Evolutionary conservation across 2,797 vertebrate genomes (phyloP).

Genomic region (Aeoliscus strigatus): DNA sequence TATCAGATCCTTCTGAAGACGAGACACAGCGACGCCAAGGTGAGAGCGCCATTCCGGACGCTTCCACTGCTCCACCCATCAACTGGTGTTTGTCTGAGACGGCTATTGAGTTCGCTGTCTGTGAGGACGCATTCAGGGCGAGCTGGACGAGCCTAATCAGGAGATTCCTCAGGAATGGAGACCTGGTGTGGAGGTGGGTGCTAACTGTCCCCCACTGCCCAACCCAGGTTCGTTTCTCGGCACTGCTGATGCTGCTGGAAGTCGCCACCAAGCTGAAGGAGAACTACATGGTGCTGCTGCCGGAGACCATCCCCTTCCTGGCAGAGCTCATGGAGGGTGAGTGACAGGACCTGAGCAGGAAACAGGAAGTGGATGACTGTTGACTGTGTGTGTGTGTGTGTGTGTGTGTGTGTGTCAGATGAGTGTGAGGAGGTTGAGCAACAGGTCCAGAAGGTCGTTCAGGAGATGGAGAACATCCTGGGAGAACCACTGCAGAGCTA

Average conservation of each 20-base stretch:
- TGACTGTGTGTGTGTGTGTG: too few relatives aligned
- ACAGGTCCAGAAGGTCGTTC: conserved; percentile 90
- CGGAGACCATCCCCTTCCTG: conserved; percentile 94
- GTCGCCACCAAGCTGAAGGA: conserved; percentile 87
- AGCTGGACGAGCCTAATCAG: too few relatives aligned
- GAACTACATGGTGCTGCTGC: conserved; percentile 89
- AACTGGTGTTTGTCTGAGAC: too few relatives aligned
- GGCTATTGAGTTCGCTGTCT: too few relatives aligned
- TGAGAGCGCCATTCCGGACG: too few relatives aligned
- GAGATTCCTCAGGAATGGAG: too few relatives aligned
- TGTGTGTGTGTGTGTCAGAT: conserved; percentile 72
- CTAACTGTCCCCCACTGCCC: too few relatives aligned
- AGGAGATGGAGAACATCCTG: conserved; percentile 85
- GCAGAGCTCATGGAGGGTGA: conserved; percentile 98
- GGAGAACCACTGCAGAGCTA: conserved; percentile 92
- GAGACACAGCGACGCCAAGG: conserved; percentile 82
- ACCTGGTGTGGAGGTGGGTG: neutral
- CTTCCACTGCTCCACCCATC: too few relatives aligned
- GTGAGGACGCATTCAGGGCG: too few relatives aligned
- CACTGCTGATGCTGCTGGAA: conserved; percentile 82
- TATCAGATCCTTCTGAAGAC: conserved; percentile 92
- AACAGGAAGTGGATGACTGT: too few relatives aligned
- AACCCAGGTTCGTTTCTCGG: conserved; percentile 90
- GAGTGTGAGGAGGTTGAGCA: conserved; percentile 94
- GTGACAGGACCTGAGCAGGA: too few relatives aligned